phyloP scores from a whole-genome alignment of 2,888 invertebrate genomes.

The Villa cingulata region DNA sequence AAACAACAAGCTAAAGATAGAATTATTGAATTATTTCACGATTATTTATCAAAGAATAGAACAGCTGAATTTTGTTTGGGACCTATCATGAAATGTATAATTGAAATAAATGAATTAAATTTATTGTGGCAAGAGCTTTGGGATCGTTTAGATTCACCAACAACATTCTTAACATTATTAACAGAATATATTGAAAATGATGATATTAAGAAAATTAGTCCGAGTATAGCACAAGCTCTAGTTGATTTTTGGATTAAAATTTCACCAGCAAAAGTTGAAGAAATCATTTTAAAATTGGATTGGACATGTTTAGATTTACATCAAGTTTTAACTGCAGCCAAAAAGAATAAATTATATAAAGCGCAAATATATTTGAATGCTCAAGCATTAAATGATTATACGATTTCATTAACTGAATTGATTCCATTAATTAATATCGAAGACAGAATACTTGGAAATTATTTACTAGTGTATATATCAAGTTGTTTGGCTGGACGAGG shows the following conservation, averaged over 20 bases:
- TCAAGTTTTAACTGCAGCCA: conserved; percentile 40
- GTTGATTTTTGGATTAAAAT: conserved; percentile 51
- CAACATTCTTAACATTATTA: conserved; percentile 51
- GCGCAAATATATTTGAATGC: conserved; percentile 57
- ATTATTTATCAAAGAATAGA: conserved; percentile 34
- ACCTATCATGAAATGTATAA: conserved; percentile 30
- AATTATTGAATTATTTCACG: conserved; percentile 35
- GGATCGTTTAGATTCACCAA: conserved; percentile 42
- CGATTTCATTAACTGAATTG: conserved; percentile 56
- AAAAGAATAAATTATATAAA: conserved; percentile 29
- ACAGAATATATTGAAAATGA: conserved; percentile 57
- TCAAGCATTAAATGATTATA: conserved; percentile 59
- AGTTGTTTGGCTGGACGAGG: conserved; percentile 77
- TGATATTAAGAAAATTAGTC: conserved; percentile 47
- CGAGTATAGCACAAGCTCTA: conserved; percentile 57
- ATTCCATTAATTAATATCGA: conserved; percentile 40
- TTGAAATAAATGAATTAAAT: conserved; percentile 36
- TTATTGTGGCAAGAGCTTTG: conserved; percentile 50
- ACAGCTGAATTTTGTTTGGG: conserved; percentile 34
- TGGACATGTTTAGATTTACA: conserved; percentile 64
- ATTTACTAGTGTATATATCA: conserved; percentile 70
- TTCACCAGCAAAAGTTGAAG: conserved; percentile 49
- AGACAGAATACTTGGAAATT: conserved; percentile 57
- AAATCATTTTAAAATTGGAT: conserved; percentile 56
- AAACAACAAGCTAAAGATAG: conserved; percentile 35